These are phyloP conservation scores for Tyria jacobaeae DNA, from an alignment of 2,888 invertebrate genomes.

Conservation along the genomic window DNA sequence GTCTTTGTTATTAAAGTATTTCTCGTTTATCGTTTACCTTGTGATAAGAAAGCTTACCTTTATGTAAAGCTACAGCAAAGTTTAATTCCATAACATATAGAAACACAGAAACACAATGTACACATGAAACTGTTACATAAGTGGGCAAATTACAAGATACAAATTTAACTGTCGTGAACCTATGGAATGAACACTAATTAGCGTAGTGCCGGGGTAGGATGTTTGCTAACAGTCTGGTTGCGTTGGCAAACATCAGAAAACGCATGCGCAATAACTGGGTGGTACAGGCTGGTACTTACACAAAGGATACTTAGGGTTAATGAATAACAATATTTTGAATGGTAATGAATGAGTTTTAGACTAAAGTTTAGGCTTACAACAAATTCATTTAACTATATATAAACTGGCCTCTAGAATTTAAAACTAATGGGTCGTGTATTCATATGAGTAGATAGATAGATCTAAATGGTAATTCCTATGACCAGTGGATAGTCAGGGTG, in stretches of 20 bases:
- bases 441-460: too few species aligned
- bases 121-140: not conserved
- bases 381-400: too few species aligned
- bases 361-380: too few species aligned
- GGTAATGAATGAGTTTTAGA: not conserved
- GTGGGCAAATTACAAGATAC: not conserved
- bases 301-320: not conserved
- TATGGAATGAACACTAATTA: slow-evolving; percentile 5
- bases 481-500: too few species aligned
- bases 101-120: not conserved
- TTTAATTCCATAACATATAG: not conserved
- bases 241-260: slow-evolving; percentile 9
- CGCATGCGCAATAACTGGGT: slow-evolving; percentile 8
- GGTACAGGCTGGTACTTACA: slow-evolving; percentile 12
- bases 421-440: too few species aligned
- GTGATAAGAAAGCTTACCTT: not conserved
- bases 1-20: too few species aligned
- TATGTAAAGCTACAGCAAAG: too few species aligned
- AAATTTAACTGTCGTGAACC: not conserved
- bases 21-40: too few species aligned
- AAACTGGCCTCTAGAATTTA: too few species aligned
- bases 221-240: slow-evolving; percentile 13
- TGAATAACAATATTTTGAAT: not conserved
- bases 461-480: too few species aligned
- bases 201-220: not conserved